phyloP scores from a whole-genome alignment of 2,888 invertebrate genomes.

The Cyrtodaria siliqua region DNA sequence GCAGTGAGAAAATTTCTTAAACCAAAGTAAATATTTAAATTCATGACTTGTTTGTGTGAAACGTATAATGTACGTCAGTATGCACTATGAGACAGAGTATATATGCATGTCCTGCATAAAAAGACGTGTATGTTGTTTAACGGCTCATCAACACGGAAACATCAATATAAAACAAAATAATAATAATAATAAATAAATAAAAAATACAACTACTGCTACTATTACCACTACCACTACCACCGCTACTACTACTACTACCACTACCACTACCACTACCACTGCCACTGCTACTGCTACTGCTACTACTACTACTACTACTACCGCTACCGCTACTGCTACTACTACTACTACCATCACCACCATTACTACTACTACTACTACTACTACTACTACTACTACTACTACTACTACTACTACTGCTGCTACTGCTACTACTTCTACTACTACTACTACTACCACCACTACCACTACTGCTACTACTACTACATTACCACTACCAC shows the following conservation, averaged over 20 bases:
- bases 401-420: constrained; percentile 1
- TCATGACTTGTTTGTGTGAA: no score
- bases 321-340: not conserved
- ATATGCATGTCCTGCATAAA: no score
- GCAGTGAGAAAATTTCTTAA: no score
- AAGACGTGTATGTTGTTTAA: no score
- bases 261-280: not conserved
- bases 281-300: not conserved
- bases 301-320: constrained; percentile 3
- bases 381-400: not conserved
- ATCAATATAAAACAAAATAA: no score
- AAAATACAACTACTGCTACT: not conserved
- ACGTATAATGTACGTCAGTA: no score
- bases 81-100: no score
- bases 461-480: not conserved
- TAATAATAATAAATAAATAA: no score
- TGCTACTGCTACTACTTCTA: not conserved
- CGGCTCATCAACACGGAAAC: no score
- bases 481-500: no score
- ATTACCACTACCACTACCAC: not conserved
- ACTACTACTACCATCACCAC: not conserved
- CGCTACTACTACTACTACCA: constrained; percentile 1
- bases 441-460: constrained; percentile 1
- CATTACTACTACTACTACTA: not conserved
- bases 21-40: no score